Evolutionary conservation across 2,113 vertebrate genomes (phyloP), one percentile per base, ranked within the genome.

Genomic region (Poeciliopsis retropinna): DNA sequence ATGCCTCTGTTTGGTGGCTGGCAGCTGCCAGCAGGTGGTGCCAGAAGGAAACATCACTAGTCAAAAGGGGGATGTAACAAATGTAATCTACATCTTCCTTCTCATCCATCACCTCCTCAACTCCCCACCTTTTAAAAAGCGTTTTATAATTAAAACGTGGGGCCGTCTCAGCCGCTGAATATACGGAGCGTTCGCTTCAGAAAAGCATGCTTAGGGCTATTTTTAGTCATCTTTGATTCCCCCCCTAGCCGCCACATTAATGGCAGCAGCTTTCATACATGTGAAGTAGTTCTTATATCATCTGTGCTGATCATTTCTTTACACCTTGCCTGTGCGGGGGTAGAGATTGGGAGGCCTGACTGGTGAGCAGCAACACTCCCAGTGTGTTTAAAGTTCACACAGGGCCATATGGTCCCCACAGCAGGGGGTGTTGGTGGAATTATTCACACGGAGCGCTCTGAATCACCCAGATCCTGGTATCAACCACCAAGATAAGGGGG

Each of bases 91-190:
- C 82, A 86, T 89, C 83, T 79, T 83, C 85, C 76, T 87, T 76
- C 81, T 76, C 31, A 61, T n/a, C 47, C 57, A 10, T 6, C 51
- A 27, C 51, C 11, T 4, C 39, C 44, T 14, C 44, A n/a, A 2
- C 61, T n/a, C 41, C 31, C 31, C 31, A 47, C 66, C 64, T 81
- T 83, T 84, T 82, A 83, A 89, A 87, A 81, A 89, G 84, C 69
- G 47, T 92, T 91, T 93, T 90, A 88, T 90, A 93, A 93, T 92
- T 90, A 92, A 88, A 90, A 88, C 85, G 89, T 86, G 88, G 84
- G 87, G 34, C 34, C 78, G 87, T 90, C 88, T 84, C 81, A 85
- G 85, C 72, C 75, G 61, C 86, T 75, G 77, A 86, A 83, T 88
- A 87, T 89, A 88, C 87, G 85, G 87, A 82, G 72, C 87, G 88